Base-by-base conservation (phyloP, 2,888 invertebrate species). In the Lymantria dispar region DNA sequence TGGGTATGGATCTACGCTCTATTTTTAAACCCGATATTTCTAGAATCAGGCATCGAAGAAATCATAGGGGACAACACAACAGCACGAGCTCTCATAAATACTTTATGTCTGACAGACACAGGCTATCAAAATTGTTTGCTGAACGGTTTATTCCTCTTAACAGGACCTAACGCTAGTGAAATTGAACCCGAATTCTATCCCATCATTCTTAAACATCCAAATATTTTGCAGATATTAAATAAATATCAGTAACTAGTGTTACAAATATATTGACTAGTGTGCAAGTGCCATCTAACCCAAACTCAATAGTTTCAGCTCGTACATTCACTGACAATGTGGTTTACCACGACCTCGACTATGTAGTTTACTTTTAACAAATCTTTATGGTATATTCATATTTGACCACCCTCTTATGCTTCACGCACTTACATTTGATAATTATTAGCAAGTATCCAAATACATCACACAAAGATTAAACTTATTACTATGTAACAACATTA, bases 111-210 rank as follows among this genome's bases (percentile, higher is more conserved):
- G 12, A 51, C 55, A 14, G 48, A 59, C 9, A 14, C 48, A 5
- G 68, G 76, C 5, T 76, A 76, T 50, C 46, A 65, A 7, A 15
- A 62, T 1, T 76, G 76, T 43, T 51, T 68, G 12, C 14, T 48
- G 7, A 60, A 62, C 2, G 57, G 63, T 0, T 11, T 71, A 9
- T 73, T 65, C 31, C 47, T 60, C 1, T 1, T 68, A 0, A 61
- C 68, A 0, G 76, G 74, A 3, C 45, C 56, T 1, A 22, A 78
- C 33, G 29, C 55, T 0, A 49, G 51, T 0, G 67, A 74, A 13
- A 58, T 81, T 2, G 78, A 77, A n/a, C 63, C 56, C 0, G 56
- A 56, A 0, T 82, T 77, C 45, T 56, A 62, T 2, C 52, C 62
- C 0, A 33, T 62, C 0, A 45, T 72, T 0, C 7, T 72, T 0